Conservation (phyloP, 23 tunicate genomes). For the Oikopleura dioica region DNA sequence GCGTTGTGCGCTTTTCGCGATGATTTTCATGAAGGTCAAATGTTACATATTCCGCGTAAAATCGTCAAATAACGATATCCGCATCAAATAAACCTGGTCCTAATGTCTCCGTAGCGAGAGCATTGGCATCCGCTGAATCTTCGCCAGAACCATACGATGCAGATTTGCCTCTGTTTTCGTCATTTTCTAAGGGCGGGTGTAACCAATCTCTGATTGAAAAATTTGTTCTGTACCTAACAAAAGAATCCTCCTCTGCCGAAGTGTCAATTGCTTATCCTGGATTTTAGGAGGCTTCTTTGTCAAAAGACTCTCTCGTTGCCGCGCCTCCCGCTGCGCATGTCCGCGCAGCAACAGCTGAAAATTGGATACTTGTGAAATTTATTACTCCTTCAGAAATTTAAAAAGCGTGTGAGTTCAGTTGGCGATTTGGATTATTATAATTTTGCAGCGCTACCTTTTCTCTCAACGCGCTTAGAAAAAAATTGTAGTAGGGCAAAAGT, state of each 20-base stretch:
- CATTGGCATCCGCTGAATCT: neutral
- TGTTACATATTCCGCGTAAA: too few relatives aligned
- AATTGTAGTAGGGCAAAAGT: neutral
- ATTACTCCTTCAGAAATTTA: too few relatives aligned
- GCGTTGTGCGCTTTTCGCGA: too few relatives aligned
- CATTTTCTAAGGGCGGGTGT: neutral
- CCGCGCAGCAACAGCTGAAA: slow-evolving; percentile 13
- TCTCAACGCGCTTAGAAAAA: too few relatives aligned
- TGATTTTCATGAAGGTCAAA: too few relatives aligned
- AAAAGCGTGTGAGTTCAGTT: too few relatives aligned
- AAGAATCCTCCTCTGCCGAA: neutral
- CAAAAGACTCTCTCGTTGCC: neutral
- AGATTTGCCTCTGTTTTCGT: neutral
- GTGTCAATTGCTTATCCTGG: neutral
- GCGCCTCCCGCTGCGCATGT: slow-evolving; percentile 5
- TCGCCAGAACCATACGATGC: neutral
- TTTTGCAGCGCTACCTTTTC: too few relatives aligned
- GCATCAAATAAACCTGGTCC: too few relatives aligned
- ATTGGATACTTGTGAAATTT: too few relatives aligned
- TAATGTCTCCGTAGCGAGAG: neutral
- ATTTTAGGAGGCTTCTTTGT: neutral
- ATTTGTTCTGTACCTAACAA: neutral
- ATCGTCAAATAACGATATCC: too few relatives aligned
- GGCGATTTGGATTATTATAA: too few relatives aligned
- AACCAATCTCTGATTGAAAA: neutral